phyloP scores from a whole-genome alignment of 2,113 vertebrate genomes.

The Formicarius rufipectus region DNA sequence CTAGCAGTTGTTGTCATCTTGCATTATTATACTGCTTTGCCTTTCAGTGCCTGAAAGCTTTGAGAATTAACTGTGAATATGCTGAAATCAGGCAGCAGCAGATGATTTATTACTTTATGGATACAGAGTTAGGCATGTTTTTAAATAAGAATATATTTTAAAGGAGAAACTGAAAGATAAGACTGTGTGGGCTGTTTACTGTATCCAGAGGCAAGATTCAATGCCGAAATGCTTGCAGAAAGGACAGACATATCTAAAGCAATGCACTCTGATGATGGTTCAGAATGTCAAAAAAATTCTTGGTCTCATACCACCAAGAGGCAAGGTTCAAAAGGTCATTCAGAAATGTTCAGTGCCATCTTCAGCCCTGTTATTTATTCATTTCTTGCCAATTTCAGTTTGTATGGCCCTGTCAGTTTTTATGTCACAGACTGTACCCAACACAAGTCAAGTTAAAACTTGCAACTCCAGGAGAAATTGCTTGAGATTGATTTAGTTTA shows the following conservation, averaged over 20 bases:
- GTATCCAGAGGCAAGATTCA: background rate
- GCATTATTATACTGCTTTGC: background rate
- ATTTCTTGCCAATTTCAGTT: background rate
- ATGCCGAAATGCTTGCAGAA: background rate
- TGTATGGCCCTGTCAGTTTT: background rate
- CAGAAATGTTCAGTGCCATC: background rate
- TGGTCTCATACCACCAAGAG: background rate
- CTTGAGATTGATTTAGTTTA: background rate
- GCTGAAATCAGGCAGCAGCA: background rate
- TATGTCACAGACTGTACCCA: background rate
- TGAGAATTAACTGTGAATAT: background rate
- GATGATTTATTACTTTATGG: background rate
- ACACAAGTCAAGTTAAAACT: background rate
- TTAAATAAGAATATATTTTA: background rate
- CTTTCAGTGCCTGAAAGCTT: constrained; percentile 19
- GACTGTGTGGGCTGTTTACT: background rate
- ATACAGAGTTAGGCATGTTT: background rate
- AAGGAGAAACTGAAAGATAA: background rate
- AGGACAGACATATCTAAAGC: background rate
- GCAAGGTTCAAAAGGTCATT: background rate
- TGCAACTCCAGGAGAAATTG: background rate
- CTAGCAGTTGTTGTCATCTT: constrained; percentile 1
- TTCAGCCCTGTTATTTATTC: background rate
- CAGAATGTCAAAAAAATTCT: background rate
- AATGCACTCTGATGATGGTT: background rate